Conservation (phyloP, 1,140 invertebrate genomes). For the Lamellibrachia luymesi region DNA sequence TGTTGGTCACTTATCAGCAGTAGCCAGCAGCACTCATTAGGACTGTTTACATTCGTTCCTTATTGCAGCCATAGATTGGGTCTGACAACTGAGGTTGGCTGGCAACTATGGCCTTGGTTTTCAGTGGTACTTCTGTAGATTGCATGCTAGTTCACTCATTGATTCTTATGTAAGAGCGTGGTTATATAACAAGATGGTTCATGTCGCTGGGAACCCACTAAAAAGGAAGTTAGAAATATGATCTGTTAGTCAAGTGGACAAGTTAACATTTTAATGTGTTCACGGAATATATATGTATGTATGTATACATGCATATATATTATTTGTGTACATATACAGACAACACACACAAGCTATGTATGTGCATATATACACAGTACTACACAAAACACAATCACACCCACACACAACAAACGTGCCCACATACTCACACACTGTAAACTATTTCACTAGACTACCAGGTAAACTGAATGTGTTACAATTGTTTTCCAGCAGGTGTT, state of each 20-base stretch:
- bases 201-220: neutral
- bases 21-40: neutral
- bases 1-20: neutral
- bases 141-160: neutral
- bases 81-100: neutral
- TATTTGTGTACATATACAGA: neutral
- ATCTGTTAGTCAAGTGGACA: neutral
- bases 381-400: neutral
- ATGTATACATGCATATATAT: slow-evolving; percentile 3
- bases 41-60: neutral
- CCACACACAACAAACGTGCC: neutral
- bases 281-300: neutral
- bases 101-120: neutral
- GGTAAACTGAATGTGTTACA: neutral
- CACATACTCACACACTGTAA: slow-evolving; percentile 1
- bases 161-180: neutral
- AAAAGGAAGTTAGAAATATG: neutral
- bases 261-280: neutral
- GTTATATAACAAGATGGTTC: neutral
- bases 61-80: neutral
- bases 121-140: neutral
- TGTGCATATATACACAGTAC: neutral
- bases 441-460: neutral
- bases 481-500: too few relatives aligned
- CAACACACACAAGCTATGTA: neutral